These are phyloP conservation scores for Cantharis rustica DNA, from an alignment of 2,888 invertebrate genomes.

Conservation along the genomic window DNA sequence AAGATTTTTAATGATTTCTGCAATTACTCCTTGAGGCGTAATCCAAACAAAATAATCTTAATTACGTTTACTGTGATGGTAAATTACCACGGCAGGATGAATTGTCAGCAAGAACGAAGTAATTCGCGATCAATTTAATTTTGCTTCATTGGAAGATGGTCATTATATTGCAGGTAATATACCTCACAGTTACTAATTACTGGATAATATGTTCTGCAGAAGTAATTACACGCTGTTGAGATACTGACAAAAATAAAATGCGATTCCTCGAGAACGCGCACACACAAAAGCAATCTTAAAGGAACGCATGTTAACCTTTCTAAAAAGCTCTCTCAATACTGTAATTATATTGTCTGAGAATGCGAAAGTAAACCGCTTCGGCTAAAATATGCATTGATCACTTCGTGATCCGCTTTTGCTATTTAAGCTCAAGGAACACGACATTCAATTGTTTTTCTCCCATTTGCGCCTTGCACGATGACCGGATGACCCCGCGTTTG, in stretches of 20 bases:
- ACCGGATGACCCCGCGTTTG: background rate
- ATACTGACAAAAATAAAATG: constrained; percentile 5
- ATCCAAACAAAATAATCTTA: background rate
- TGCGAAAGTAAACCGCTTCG: constrained; percentile 25
- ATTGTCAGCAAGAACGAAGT: background rate
- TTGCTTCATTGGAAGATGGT: background rate
- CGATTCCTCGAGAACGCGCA: constrained; percentile 4
- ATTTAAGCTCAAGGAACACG: background rate
- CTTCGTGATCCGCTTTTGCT: constrained; percentile 11
- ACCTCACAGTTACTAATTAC: constrained; percentile 2
- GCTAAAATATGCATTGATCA: constrained; percentile 31
- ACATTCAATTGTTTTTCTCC: background rate
- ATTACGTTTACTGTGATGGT: constrained; percentile 22
- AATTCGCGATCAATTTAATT: background rate
- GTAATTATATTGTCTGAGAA: constrained; percentile 38
- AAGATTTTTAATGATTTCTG: background rate
- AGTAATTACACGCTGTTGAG: constrained; percentile 17
- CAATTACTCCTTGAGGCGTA: background rate
- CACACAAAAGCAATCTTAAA: constrained; percentile 22
- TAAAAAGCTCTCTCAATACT: constrained; percentile 27
- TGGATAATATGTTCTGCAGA: constrained; percentile 5
- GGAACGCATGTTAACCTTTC: constrained; percentile 16
- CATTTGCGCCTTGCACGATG: background rate
- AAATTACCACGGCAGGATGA: constrained; percentile 20
- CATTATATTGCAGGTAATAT: constrained; percentile 7